Percentiles rank a stretch among this genome's conserved stretches.
These are phyloP conservation scores for Sigmodon hispidus DNA, from an alignment of 2,113 vertebrate genomes.

Conservation along the genomic window DNA sequence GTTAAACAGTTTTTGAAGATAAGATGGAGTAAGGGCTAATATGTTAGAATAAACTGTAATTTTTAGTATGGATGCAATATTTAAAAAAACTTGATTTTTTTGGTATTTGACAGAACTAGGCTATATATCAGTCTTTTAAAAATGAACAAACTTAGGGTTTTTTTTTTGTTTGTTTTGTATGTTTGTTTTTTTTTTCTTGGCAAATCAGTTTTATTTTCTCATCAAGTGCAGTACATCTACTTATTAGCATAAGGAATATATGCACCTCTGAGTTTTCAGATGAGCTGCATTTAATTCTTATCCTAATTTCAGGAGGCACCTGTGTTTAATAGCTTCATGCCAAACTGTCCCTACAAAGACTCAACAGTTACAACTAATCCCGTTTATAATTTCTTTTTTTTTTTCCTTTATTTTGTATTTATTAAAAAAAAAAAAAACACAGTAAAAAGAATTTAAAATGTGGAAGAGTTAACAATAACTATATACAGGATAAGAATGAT, in stretches of 20 bases:
- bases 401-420: no score
- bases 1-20: background rate
- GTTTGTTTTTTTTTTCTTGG: no score
- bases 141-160: no score
- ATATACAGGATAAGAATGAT: no score
- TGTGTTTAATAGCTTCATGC: background rate
- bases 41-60: background rate
- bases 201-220: background rate
- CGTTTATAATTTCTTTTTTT: slow-evolving; percentile 25
- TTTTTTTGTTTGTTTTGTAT: no score
- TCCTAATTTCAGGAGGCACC: background rate
- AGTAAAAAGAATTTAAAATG: no score
- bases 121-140: background rate
- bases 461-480: no score
- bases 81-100: background rate
- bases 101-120: background rate
- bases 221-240: background rate
- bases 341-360: background rate
- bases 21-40: background rate
- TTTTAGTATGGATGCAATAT: background rate
- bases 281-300: background rate
- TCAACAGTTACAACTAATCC: background rate
- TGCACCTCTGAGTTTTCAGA: background rate
- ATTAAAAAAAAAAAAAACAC: no score
- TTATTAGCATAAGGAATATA: background rate